Percentiles rank a stretch among this genome's conserved stretches.
Evolutionary conservation across 2,888 invertebrate genomes (phyloP).

Genomic region (Coronaproctus castanopsis): DNA sequence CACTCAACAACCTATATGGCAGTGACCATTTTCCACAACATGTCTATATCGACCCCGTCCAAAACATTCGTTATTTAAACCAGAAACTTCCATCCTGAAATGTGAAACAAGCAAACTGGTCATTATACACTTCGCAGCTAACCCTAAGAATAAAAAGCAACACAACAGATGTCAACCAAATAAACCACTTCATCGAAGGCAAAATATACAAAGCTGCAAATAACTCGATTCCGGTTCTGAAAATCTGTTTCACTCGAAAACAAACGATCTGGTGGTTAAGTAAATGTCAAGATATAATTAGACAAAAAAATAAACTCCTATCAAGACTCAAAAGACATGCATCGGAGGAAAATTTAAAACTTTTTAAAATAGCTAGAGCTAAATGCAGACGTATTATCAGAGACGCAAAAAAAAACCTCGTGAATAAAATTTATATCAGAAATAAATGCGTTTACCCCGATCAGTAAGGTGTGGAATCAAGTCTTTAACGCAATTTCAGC

Average conservation of each 20-base stretch:
- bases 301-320: not conserved
- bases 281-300: not conserved
- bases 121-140: not conserved
- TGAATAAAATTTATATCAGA: not conserved
- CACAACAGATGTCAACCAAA: not conserved
- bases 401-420: not conserved
- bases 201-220: not conserved
- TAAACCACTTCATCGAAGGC: not conserved
- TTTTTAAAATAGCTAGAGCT: not conserved
- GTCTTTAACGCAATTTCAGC: not conserved
- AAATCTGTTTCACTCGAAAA: not conserved
- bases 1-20: too few relatives aligned
- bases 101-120: not conserved
- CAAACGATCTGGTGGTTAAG: not conserved
- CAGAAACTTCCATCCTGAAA: not conserved
- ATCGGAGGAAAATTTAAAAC: not conserved
- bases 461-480: not conserved
- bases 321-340: not conserved
- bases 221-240: not conserved
- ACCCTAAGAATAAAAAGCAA: not conserved
- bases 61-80: not conserved
- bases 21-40: too few relatives aligned
- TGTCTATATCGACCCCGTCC: not conserved
- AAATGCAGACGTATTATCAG: conserved; percentile 1
- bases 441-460: not conserved